Conservation (phyloP, 2,888 invertebrate species). For the Xylota sylvarum region DNA sequence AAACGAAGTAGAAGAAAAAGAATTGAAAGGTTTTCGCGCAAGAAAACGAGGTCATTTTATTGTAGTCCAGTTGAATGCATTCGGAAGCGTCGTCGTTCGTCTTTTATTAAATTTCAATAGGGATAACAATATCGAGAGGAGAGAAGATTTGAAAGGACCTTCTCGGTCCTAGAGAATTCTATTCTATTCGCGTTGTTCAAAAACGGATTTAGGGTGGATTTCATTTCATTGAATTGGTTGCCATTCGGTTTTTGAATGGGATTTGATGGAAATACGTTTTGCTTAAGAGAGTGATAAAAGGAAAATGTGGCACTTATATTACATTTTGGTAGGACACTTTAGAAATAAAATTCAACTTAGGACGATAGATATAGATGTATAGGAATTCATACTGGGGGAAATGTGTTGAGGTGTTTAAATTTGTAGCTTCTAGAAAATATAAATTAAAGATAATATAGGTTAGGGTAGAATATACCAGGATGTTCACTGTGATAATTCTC, state of each 20-base stretch:
- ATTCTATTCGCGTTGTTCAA: constrained; percentile 33
- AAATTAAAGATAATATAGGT: too few relatives aligned
- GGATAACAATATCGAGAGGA: constrained; percentile 31
- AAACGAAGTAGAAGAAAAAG: background rate
- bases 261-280: constrained; percentile 57
- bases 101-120: constrained; percentile 70
- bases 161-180: constrained; percentile 14
- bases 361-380: too few relatives aligned
- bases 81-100: constrained; percentile 46
- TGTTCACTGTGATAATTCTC: too few relatives aligned
- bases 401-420: too few relatives aligned
- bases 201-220: constrained; percentile 51
- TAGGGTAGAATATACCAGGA: too few relatives aligned
- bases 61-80: constrained; percentile 60
- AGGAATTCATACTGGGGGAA: too few relatives aligned
- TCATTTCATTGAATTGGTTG: constrained; percentile 37
- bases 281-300: background rate
- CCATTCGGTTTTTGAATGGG: constrained; percentile 8
- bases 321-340: constrained; percentile 79
- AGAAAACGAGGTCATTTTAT: constrained; percentile 69
- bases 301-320: constrained; percentile 53
- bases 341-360: constrained; percentile 41
- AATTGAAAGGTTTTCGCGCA: constrained; percentile 20
- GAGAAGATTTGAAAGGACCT: constrained; percentile 20
- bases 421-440: too few relatives aligned